phyloP scores from a whole-genome alignment of 2,888 invertebrate species.

The Dichetophora obliterata region DNA sequence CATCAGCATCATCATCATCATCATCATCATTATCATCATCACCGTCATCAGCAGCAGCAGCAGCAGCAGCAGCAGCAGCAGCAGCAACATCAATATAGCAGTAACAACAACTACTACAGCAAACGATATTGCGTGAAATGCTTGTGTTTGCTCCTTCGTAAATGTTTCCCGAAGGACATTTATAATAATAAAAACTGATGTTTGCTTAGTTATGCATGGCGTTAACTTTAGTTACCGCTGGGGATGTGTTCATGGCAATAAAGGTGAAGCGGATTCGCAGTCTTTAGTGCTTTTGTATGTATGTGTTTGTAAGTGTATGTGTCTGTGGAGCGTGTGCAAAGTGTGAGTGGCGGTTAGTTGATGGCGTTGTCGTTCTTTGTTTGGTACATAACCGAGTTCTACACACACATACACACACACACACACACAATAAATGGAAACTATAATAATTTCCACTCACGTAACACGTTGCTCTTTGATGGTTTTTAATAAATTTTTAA shows the following conservation, averaged over 20 bases:
- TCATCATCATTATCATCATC: too few relatives aligned
- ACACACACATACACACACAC: too few relatives aligned
- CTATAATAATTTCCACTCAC: constrained; percentile 45
- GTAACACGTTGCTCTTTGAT: constrained; percentile 26
- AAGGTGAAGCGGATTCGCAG: not conserved
- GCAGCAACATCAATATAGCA: not conserved
- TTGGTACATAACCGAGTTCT: not conserved
- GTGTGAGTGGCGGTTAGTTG: not conserved
- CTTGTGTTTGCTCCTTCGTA: not conserved
- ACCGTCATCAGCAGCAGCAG: not conserved
- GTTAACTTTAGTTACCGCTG: constrained; percentile 3
- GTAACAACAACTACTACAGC: not conserved
- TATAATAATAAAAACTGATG: constrained; percentile 17
- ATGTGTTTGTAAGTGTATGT: not conserved
- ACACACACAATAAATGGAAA: not conserved
- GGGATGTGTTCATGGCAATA: not conserved
- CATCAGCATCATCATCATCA: not conserved
- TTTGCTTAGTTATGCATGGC: constrained; percentile 15
- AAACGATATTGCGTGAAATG: not conserved
- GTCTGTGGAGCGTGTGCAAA: not conserved
- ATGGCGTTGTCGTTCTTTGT: not conserved
- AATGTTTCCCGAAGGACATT: constrained; percentile 29
- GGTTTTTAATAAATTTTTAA: too few relatives aligned
- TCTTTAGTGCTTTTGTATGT: not conserved
- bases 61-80: not conserved